Conservation (phyloP, 2,797 vertebrate genomes). For the Sebastes kiyomatsui region DNA sequence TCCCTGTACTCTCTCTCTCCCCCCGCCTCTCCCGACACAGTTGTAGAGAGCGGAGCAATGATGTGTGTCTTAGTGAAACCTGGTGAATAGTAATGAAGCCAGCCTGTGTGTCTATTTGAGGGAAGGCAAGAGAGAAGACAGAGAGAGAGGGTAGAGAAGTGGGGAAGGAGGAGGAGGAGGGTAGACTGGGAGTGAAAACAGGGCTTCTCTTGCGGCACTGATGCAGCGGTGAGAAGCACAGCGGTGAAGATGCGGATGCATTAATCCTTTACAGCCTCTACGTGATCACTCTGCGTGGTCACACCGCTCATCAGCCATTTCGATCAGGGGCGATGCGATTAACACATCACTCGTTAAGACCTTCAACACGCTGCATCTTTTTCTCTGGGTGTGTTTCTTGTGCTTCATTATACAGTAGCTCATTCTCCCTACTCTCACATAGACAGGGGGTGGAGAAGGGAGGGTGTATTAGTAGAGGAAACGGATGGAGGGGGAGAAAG, state of each 20-base stretch:
- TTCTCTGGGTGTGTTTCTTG: slow-evolving; percentile 33
- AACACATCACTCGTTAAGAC: slow-evolving; percentile 47
- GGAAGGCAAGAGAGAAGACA: slow-evolving; percentile 68
- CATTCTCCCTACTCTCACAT: slow-evolving; percentile 29
- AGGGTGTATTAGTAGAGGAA: slow-evolving; percentile 48
- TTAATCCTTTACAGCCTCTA: slow-evolving; percentile 55
- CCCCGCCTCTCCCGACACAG: slow-evolving; percentile 58
- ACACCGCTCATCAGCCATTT: slow-evolving; percentile 36
- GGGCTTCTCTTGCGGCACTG: slow-evolving; percentile 75
- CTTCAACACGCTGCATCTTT: slow-evolving; percentile 44
- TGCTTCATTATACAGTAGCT: slow-evolving; percentile 64
- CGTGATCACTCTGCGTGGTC: slow-evolving; percentile 7
- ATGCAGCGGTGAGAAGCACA: slow-evolving; percentile 72
- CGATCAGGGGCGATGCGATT: slow-evolving; percentile 24
- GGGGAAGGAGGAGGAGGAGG: slow-evolving; percentile 17
- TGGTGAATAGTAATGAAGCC: slow-evolving; percentile 87
- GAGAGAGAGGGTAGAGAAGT: slow-evolving; percentile 48
- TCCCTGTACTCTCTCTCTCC: slow-evolving; percentile 21
- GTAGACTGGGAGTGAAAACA: slow-evolving; percentile 67
- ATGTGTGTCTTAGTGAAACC: slow-evolving; percentile 81
- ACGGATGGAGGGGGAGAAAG: slow-evolving; percentile 31
- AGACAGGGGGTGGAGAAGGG: slow-evolving; percentile 9
- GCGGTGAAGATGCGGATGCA: slow-evolving; percentile 54
- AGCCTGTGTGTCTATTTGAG: slow-evolving; percentile 83
- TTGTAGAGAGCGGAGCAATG: slow-evolving; percentile 72